phyloP scores from a whole-genome alignment of 1,140 invertebrate species.

The Aphis craccivora region DNA sequence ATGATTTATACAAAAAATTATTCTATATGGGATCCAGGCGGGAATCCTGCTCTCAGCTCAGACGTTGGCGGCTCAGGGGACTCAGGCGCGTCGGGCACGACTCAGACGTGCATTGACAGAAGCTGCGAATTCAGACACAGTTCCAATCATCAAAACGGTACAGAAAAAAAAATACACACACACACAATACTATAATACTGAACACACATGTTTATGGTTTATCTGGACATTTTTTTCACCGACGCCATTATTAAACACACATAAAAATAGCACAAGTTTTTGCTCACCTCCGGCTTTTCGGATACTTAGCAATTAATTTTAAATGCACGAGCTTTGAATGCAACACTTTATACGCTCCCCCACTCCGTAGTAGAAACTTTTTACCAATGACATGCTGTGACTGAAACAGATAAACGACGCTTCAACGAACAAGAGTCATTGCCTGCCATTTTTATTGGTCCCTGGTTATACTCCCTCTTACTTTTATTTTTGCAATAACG shows the following conservation, averaged over 20 bases:
- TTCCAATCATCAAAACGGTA: slow-evolving; percentile 88
- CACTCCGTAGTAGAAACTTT: slow-evolving; percentile 2
- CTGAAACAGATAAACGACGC: slow-evolving; percentile 7
- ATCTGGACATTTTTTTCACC: slow-evolving; percentile 17
- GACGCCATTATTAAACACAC: background rate
- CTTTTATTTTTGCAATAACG: slow-evolving; percentile 26
- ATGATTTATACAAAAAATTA: slow-evolving; percentile 49
- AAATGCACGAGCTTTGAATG: slow-evolving; percentile 52
- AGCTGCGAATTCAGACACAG: slow-evolving; percentile 80
- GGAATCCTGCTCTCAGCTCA: slow-evolving; percentile 84
- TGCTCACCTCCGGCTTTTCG: slow-evolving; percentile 21
- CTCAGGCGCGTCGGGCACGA: slow-evolving; percentile 78
- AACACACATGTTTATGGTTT: background rate
- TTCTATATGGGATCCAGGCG: slow-evolving; percentile 69
- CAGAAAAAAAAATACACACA: slow-evolving; percentile 61
- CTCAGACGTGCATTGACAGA: slow-evolving; percentile 86
- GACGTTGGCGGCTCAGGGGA: slow-evolving; percentile 72
- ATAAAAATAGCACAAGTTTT: slow-evolving; percentile 24
- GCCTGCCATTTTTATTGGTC: slow-evolving; percentile 26
- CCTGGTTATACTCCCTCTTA: background rate
- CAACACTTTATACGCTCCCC: background rate
- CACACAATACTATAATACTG: background rate
- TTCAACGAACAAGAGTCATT: slow-evolving; percentile 43
- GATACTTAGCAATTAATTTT: background rate
- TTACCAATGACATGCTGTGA: slow-evolving; percentile 12